Base-by-base conservation (phyloP, 2,113 vertebrate genomes). In the Apus apus region DNA sequence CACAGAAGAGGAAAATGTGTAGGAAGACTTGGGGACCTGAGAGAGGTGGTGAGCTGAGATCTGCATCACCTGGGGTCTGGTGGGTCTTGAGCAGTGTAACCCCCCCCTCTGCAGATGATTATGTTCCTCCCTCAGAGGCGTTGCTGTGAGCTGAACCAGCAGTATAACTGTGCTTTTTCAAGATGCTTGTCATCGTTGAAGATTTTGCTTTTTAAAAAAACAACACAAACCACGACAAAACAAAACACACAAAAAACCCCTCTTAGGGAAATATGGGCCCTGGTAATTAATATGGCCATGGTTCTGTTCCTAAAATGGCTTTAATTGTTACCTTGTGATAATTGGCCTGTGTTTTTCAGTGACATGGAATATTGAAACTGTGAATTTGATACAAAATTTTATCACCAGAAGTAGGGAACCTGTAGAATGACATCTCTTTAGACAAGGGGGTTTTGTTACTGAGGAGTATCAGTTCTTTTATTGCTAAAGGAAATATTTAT, bases 51-150 rank as follows among this genome's bases (percentile, higher is more conserved):
- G 22, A 92, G 62, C 23, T 11, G 13, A 19, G n/a, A 22, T 43
- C 29, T 62, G 32, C 80, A 17, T 76, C 15, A 5, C 30, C 30
- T 11, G 32, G 30, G 15, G 73, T 43, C 58, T 85, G 51, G 71
- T 11, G 75, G 72, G 26, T 13, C 32, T 32, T 0, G 2, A 48
- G 79, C 50, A 68, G n/a, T 12, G 5, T 48, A 48, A 0, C 29
- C 16, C 40, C 20, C 43, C 18, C 15, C 32, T 46, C 34, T n/a
- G 43, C 36, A 51, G 38, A 10, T 7, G 15, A 7, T 3, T n/a
- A 13, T 65, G 46, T 2, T 72, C 26, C 54, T 78, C 12, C 45
- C 22, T 67, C 38, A 32, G 13, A 30, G 58, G 15, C 2, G 0
- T 16, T 64, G 36, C 43, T 74, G 50, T 23, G 57, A 85, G 45